These are phyloP conservation scores for Hymenopus coronatus DNA, from an alignment of 2,888 invertebrate genomes.

Conservation along the genomic window DNA sequence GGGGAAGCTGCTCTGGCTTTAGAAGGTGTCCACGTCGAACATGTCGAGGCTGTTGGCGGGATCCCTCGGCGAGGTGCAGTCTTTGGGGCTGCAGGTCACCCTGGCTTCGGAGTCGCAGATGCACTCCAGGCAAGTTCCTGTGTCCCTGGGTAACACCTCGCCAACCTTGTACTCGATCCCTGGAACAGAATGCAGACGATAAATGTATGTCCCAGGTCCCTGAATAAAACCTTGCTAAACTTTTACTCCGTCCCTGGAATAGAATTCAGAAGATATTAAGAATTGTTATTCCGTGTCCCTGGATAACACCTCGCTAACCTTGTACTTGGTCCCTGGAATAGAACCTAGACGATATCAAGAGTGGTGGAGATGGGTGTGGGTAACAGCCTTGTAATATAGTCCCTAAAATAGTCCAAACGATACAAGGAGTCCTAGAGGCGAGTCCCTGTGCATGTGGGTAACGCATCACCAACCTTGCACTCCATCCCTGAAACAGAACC, in stretches of 20 bases:
- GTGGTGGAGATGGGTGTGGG: too few species aligned
- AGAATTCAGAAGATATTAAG: slow-evolving; percentile 18
- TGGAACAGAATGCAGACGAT: slow-evolving; percentile 42
- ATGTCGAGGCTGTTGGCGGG: slow-evolving; percentile 29
- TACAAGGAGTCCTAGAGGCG: too few species aligned
- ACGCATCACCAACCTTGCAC: slow-evolving; percentile 61
- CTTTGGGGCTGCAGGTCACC: slow-evolving; percentile 51
- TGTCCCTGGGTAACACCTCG: slow-evolving; percentile 63
- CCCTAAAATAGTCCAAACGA: too few species aligned
- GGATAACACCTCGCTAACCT: slow-evolving; percentile 62
- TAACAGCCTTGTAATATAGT: too few species aligned
- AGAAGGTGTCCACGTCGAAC: slow-evolving; percentile 32
- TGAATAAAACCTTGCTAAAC: slow-evolving; percentile 40
- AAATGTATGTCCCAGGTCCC: too few species aligned
- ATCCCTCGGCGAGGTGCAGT: slow-evolving; percentile 28
- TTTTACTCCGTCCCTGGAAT: slow-evolving; percentile 59
- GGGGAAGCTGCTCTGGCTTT: background rate
- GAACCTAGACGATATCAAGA: slow-evolving; percentile 10
- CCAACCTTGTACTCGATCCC: slow-evolving; percentile 63
- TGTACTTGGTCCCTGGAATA: slow-evolving; percentile 58
- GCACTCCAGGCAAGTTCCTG: slow-evolving; percentile 69
- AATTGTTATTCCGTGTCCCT: slow-evolving; percentile 67
- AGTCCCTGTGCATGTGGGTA: slow-evolving; percentile 51
- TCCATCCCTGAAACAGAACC: slow-evolving; percentile 52
- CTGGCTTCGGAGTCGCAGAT: slow-evolving; percentile 62